A percentile compares a stretch with the other conserved stretches of the same genome.
These are phyloP conservation scores for Erynnis tages DNA, from an alignment of 2,888 invertebrate genomes.

Conservation along the genomic window DNA sequence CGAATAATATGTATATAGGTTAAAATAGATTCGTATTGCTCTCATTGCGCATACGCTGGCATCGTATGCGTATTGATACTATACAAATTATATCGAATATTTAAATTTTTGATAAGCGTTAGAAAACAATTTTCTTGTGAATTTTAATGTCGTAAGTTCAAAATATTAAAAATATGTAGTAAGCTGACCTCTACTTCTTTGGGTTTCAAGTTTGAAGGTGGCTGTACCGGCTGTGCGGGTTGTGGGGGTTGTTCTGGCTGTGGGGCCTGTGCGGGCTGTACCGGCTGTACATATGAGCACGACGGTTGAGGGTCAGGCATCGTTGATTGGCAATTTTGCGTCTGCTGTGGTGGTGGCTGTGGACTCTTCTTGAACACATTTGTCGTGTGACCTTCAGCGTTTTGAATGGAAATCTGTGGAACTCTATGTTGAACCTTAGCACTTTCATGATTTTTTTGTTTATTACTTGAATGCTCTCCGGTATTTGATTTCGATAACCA, in stretches of 20 bases:
- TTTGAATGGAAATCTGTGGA: constrained; percentile 63
- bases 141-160: not conserved
- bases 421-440: constrained; percentile 46
- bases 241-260: constrained; percentile 43
- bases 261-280: constrained; percentile 35
- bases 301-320: constrained; percentile 61
- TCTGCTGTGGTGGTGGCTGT: constrained; percentile 41
- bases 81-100: constrained; percentile 37
- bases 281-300: constrained; percentile 63
- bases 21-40: constrained; percentile 75
- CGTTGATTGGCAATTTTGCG: constrained; percentile 41
- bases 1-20: constrained; percentile 67
- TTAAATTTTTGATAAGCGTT: constrained; percentile 15
- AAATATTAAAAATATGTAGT: constrained; percentile 28
- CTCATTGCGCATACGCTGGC: constrained; percentile 62
- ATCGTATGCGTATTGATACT: constrained; percentile 53
- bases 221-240: constrained; percentile 32
- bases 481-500: constrained; percentile 53
- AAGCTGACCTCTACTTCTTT: constrained; percentile 78
- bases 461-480: constrained; percentile 31
- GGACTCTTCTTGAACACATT: constrained; percentile 48
- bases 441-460: constrained; percentile 39
- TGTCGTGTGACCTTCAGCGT: constrained; percentile 47
- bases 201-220: constrained; percentile 59
- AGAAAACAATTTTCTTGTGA: no score